These are phyloP conservation scores for Aricia artaxerxes DNA, from an alignment of 2,888 invertebrate species.

Conservation along the genomic window DNA sequence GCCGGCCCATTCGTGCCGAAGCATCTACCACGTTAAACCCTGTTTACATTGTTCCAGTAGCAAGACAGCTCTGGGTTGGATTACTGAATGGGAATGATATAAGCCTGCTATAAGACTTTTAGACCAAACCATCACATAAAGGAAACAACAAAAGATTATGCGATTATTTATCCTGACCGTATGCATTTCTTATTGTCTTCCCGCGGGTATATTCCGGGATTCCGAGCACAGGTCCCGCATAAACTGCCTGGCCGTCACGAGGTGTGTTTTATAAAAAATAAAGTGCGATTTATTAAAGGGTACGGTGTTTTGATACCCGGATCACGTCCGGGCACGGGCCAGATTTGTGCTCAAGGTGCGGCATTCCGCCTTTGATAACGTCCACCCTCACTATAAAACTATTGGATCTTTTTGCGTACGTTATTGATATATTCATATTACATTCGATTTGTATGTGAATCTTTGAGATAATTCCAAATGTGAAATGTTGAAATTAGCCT, in stretches of 20 bases:
- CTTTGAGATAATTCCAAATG: neutral
- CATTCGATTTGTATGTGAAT: neutral
- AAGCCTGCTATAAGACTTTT: too few relatives aligned
- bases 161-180: neutral
- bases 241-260: constrained; percentile 68
- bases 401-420: constrained; percentile 42
- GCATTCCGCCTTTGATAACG: constrained; percentile 62
- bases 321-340: constrained; percentile 64
- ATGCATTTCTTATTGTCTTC: constrained; percentile 34
- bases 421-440: constrained; percentile 19
- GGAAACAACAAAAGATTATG: neutral
- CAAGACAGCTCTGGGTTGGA: too few relatives aligned
- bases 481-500: neutral
- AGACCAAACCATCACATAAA: neutral
- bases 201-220: constrained; percentile 53
- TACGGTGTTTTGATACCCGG: constrained; percentile 49
- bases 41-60: too few relatives aligned
- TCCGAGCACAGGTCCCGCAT: constrained; percentile 64
- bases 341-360: constrained; percentile 67
- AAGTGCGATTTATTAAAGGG: constrained; percentile 76
- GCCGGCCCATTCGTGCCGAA: too few relatives aligned
- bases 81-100: too few relatives aligned
- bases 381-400: constrained; percentile 60
- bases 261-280: constrained; percentile 73
- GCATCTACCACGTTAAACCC: too few relatives aligned